Percentiles rank a stretch among this genome's conserved stretches.
Evolutionary conservation across 2,113 vertebrate species (phyloP).

Genomic region (Spea bombifrons): DNA sequence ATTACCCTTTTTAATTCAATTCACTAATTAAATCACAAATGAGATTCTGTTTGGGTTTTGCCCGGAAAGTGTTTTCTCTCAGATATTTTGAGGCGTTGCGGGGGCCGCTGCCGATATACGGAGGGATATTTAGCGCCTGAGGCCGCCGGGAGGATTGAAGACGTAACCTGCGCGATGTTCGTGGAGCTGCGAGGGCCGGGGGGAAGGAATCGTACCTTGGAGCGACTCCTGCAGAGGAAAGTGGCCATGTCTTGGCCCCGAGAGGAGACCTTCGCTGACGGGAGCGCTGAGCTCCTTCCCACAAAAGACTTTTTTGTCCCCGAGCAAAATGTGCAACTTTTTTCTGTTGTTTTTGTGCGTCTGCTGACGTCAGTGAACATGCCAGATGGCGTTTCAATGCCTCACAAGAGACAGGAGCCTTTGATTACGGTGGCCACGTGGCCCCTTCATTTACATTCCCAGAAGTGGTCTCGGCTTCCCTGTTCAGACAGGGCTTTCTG

Average conservation of each 20-base stretch:
- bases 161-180: neutral
- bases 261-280: neutral
- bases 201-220: neutral
- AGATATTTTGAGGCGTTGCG: too few species aligned
- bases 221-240: too few species aligned
- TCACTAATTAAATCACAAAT: too few species aligned
- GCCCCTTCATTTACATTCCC: slow-evolving; percentile 64
- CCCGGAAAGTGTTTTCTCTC: too few species aligned
- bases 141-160: neutral
- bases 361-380: slow-evolving; percentile 71
- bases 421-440: slow-evolving; percentile 61
- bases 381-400: slow-evolving; percentile 72
- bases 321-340: slow-evolving; percentile 6
- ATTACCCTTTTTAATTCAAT: too few species aligned
- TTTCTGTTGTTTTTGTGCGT: slow-evolving; percentile 64
- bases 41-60: too few species aligned
- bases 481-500: too few species aligned
- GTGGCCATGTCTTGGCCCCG: too few species aligned
- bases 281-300: slow-evolving; percentile 12
- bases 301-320: slow-evolving; percentile 29
- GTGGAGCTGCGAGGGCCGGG: neutral
- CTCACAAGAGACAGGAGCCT: slow-evolving; percentile 68
- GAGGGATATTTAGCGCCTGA: neutral
- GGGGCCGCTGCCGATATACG: too few species aligned
- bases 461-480: slow-evolving; percentile 63